A percentile compares a stretch with the other conserved stretches of the same genome.
These are phyloP conservation scores for Lycia hirtaria DNA, from an alignment of 2,888 invertebrate species.

Conservation along the genomic window DNA sequence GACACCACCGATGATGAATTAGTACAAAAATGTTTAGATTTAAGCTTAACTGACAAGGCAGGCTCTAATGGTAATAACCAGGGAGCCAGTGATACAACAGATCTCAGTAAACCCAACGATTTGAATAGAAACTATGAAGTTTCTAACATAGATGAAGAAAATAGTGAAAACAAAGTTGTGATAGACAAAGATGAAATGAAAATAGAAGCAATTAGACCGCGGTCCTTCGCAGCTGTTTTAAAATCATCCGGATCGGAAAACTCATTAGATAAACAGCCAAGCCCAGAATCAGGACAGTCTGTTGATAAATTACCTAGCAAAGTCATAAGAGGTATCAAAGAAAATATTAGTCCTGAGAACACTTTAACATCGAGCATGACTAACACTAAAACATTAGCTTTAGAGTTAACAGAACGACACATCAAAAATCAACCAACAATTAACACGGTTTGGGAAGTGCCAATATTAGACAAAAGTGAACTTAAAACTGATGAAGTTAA, in stretches of 20 bases:
- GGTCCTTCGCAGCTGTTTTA: slow-evolving; percentile 76
- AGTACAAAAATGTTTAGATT: slow-evolving; percentile 82
- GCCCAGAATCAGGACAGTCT: slow-evolving; percentile 70
- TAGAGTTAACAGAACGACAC: slow-evolving; percentile 66
- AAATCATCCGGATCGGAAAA: slow-evolving; percentile 78
- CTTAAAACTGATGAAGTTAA: slow-evolving; percentile 58
- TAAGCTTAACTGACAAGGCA: slow-evolving; percentile 68
- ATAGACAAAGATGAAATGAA: slow-evolving; percentile 50
- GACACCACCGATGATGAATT: slow-evolving; percentile 79
- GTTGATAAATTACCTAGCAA: slow-evolving; percentile 83
- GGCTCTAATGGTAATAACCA: slow-evolving; percentile 55
- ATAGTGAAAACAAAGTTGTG: slow-evolving; percentile 30
- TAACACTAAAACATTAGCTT: slow-evolving; percentile 68
- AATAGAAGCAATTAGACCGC: slow-evolving; percentile 62
- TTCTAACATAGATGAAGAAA: slow-evolving; percentile 29
- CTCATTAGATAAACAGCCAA: slow-evolving; percentile 70
- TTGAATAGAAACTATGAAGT: slow-evolving; percentile 60
- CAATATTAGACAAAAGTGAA: slow-evolving; percentile 54
- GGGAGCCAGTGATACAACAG: slow-evolving; percentile 64
- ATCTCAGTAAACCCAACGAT: slow-evolving; percentile 79
- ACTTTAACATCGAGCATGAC: slow-evolving; percentile 79
- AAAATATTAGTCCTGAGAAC: slow-evolving; percentile 87
- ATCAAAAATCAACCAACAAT: slow-evolving; percentile 57
- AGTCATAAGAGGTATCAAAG: slow-evolving; percentile 86
- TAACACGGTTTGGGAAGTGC: slow-evolving; percentile 57